phyloP scores from a whole-genome alignment of 1,140 invertebrate genomes.

The Cheumatopsyche charites region DNA sequence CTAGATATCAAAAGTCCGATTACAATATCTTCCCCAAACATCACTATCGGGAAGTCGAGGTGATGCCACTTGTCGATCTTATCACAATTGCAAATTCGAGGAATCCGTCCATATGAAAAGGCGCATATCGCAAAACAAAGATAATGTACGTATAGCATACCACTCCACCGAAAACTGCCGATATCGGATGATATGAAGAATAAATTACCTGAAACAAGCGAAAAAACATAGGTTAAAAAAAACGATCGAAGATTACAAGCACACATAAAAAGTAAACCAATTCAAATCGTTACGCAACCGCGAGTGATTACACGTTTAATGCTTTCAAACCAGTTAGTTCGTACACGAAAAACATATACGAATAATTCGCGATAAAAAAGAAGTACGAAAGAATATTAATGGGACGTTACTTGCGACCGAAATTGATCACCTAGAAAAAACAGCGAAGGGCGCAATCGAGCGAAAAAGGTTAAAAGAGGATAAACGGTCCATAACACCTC shows the following conservation, averaged over 20 bases:
- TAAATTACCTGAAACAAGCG: slow-evolving; percentile 15
- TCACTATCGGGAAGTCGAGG: neutral
- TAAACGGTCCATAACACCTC: neutral
- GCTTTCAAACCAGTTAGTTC: neutral
- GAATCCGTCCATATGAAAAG: neutral
- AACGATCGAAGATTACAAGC: no score
- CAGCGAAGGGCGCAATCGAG: neutral
- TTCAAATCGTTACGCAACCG: slow-evolving; percentile 12
- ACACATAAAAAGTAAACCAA: neutral
- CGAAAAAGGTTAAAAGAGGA: neutral
- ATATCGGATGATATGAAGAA: neutral
- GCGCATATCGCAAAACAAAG: no score
- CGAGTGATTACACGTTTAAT: neutral
- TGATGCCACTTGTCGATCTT: slow-evolving; percentile 10
- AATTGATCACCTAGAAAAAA: slow-evolving; percentile 3
- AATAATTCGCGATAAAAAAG: neutral
- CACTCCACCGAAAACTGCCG: neutral
- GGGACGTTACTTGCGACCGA: neutral
- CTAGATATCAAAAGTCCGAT: slow-evolving; percentile 6
- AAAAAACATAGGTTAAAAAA: neutral
- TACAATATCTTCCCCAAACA: slow-evolving; percentile 13
- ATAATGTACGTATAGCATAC: no score
- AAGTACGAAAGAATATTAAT: slow-evolving; percentile 5
- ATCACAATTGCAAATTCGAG: slow-evolving; percentile 15
- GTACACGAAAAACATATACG: neutral